phyloP scores from a whole-genome alignment of 2,113 vertebrate genomes.

The Vidua chalybeata region DNA sequence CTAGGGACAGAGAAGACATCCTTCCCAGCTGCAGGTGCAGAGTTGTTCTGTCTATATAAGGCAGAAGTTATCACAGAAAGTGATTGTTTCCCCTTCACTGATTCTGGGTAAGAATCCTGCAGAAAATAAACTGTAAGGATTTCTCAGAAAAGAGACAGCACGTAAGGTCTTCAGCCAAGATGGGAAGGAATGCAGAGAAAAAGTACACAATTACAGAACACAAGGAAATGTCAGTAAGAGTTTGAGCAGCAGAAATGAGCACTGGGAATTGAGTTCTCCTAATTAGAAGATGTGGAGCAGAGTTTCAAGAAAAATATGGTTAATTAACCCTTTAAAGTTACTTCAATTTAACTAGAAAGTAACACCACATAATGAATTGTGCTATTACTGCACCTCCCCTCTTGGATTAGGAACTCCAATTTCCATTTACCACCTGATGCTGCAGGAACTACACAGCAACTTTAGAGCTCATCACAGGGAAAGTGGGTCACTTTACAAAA shows the following conservation, averaged over 20 bases:
- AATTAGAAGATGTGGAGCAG: not conserved
- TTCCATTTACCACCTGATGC: not conserved
- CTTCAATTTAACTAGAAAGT: not conserved
- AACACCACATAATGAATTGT: not conserved
- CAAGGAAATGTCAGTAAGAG: not conserved
- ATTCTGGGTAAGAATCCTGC: not conserved
- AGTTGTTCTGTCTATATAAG: not conserved
- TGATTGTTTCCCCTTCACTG: not conserved
- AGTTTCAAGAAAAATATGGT: not conserved
- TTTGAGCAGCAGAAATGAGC: not conserved
- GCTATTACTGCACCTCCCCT: not conserved
- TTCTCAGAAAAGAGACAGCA: not conserved
- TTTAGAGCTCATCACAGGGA: not conserved
- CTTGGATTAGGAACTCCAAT: not conserved
- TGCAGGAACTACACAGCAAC: not conserved
- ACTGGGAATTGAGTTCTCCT: not conserved
- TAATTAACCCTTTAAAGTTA: not conserved
- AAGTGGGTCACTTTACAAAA: not conserved
- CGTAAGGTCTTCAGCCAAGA: not conserved
- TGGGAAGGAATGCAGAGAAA: not conserved
- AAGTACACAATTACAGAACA: not conserved
- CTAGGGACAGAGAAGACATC: not conserved
- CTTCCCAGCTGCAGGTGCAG: not conserved
- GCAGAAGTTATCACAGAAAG: not conserved
- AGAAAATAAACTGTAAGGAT: not conserved